Evolutionary conservation across 1,140 invertebrate genomes (phyloP), one percentile per base, ranked within the genome.

Genomic region (Drosophila fuyamai): DNA sequence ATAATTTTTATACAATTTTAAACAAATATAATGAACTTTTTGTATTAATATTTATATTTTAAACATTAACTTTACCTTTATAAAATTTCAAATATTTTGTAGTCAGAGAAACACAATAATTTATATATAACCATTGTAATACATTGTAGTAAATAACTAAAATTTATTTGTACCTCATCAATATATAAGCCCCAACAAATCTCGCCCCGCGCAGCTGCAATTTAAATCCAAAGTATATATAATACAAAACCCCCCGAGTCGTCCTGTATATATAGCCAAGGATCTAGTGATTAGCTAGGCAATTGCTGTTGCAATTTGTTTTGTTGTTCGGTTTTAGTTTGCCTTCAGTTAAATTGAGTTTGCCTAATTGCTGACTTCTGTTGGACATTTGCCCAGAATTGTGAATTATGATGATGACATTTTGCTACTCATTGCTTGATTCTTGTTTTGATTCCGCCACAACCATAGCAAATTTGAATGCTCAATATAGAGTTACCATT

Each of bases 381-480:
- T 71, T 71, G 54, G 44, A 72, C 32, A 70, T 54, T 74, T 74
- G 70, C 57, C 58, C 58, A 74, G 43, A 71, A 63, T 70, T 50
- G 66, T 32, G 65, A 71, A 43, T 71, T 71, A 71, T 71, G 36
- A 70, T 66, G 63, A 67, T 71, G 53, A 79, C 48, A 79, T 73
- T 51, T 78, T 77, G 41, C 53, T 71, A 72, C 53, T 72, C 51
- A 73, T 66, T 79, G 83, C 83, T 88, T 88, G 70, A 72, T 79
- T 88, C 63, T 77, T 54, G 67, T 75, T 78, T 72, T 74, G 35
- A 62, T 68, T 56, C 61, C 54, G 47, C 75, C 62, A 81, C 67
- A 80, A 77, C 23, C 78, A 80, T 81, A 86, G 85, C 80, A 78
- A 89, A 89, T 89, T 90, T 89, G 80, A 90, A 89, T 90, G 84